These are phyloP conservation scores for Copidosoma aretas DNA, from an alignment of 2,888 invertebrate genomes.

Conservation along the genomic window DNA sequence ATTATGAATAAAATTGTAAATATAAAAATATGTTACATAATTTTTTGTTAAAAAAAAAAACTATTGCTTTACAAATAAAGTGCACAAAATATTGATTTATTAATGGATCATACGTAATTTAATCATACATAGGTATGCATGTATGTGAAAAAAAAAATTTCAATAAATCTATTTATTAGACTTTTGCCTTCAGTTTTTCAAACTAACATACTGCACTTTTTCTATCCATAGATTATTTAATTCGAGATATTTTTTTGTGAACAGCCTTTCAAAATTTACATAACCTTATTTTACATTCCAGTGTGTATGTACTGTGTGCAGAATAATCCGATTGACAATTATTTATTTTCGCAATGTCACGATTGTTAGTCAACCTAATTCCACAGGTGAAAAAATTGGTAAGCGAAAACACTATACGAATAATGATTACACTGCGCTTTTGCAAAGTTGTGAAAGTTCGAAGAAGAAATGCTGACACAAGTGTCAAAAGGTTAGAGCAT, in stretches of 20 bases:
- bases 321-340: conserved; percentile 18
- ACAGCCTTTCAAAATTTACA: conserved; percentile 18
- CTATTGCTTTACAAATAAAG: background rate
- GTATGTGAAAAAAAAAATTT: no score
- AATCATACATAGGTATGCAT: no score
- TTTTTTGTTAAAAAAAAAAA: background rate
- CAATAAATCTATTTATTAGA: no score
- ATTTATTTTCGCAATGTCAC: conserved; percentile 49
- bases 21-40: conserved; percentile 30
- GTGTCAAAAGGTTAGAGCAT: conserved; percentile 12
- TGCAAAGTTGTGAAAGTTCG: background rate
- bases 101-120: no score
- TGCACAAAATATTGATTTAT: no score
- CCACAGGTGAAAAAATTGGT: conserved; percentile 51
- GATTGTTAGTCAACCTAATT: conserved; percentile 49
- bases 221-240: no score
- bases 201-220: no score
- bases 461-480: conserved; percentile 3
- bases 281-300: conserved; percentile 31
- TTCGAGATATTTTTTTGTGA: no score
- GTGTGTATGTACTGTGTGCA: background rate
- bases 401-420: conserved; percentile 33
- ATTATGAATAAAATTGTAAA: conserved; percentile 7
- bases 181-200: no score
- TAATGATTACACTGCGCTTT: background rate